phyloP scores from a whole-genome alignment of 2,113 vertebrate species.

The Sinocyclocheilus anophthalmus region DNA sequence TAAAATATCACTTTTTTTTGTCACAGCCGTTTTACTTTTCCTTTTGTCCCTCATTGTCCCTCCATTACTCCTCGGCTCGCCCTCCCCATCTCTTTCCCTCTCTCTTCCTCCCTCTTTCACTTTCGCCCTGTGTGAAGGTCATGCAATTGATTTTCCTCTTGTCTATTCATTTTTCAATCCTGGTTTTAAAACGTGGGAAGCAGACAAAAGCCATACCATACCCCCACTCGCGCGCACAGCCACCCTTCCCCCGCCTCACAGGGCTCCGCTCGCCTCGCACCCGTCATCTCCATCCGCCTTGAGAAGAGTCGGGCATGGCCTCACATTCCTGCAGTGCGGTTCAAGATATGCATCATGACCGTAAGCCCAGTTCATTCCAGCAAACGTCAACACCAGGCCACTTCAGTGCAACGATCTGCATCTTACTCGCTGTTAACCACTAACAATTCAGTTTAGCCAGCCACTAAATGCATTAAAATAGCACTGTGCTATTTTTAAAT shows the following conservation, averaged over 20 bases:
- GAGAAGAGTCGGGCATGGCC: slow-evolving; percentile 9
- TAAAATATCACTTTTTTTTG: slow-evolving; percentile 55
- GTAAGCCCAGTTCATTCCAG: neutral
- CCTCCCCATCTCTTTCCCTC: slow-evolving; percentile 26
- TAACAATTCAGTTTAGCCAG: no score
- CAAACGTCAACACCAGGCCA: neutral
- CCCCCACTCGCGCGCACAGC: slow-evolving; percentile 50
- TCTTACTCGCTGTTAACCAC: no score
- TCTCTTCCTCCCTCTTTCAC: slow-evolving; percentile 53
- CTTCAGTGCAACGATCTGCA: neutral
- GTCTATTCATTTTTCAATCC: slow-evolving; percentile 86
- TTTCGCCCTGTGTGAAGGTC: slow-evolving; percentile 80
- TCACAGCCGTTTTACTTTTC: slow-evolving; percentile 68
- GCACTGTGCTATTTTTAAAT: no score
- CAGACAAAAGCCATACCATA: slow-evolving; percentile 80
- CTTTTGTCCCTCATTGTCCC: slow-evolving; percentile 66
- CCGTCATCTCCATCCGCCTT: slow-evolving; percentile 60
- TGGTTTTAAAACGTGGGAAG: slow-evolving; percentile 85
- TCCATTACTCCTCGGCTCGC: slow-evolving; percentile 61
- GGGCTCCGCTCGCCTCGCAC: slow-evolving; percentile 51
- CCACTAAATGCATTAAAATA: no score
- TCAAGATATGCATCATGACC: neutral
- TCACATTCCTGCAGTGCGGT: neutral
- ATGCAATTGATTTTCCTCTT: slow-evolving; percentile 86
- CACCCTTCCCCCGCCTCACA: slow-evolving; percentile 57